Evolutionary conservation across 2,113 vertebrate species (phyloP), one percentile per base, ranked within the genome.

Genomic region (Podarcis raffonei): DNA sequence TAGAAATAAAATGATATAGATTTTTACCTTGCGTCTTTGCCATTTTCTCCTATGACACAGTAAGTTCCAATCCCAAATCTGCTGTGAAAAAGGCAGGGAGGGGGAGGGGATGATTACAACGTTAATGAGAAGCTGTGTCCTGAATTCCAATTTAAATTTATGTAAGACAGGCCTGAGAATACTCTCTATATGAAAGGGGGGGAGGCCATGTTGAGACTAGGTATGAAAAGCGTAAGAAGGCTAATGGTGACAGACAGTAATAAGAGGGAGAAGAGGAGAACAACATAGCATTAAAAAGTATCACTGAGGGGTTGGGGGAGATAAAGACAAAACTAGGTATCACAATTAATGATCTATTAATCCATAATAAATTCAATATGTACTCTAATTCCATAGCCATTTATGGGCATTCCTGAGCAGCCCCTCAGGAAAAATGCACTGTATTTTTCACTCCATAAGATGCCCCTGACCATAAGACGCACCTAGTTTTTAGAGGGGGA

Each of bases 91-190:
- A 77, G 57, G 35, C 30, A 66, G 68, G 74, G 32, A 77, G 59
- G 57, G 57, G 39, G 59, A 66, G 35, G 16, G 22, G 35, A 86
- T 66, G 57, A n/a, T n/a, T 42, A 42, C 20, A 53, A 77, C 30
- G 84, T 77, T 85, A 77, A 85, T 85, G 57, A 3, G 8, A 30
- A 77, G 23, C 35, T 86, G 37, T 86, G 84, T 86, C 77, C 74
- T 18, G 84, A 86, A 86, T 86, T 65, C 23, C 77, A 77, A 86
- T 77, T 65, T 66, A 65, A 66, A 37, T 86, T 86, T 86, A 12
- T 86, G 42, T 86, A 65, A 86, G 8, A n/a, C 74, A 76, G 35
- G 74, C 30, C 72, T 20, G 22, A 82, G 81, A 25, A 66, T 66
- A 27, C 32, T 22, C 37, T 66, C 22, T 82, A 27, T 39, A 25